A percentile compares a stretch with the other conserved stretches of the same genome.
phyloP scores from a whole-genome alignment of 2,113 vertebrate genomes.

The Toxotes jaculatrix region DNA sequence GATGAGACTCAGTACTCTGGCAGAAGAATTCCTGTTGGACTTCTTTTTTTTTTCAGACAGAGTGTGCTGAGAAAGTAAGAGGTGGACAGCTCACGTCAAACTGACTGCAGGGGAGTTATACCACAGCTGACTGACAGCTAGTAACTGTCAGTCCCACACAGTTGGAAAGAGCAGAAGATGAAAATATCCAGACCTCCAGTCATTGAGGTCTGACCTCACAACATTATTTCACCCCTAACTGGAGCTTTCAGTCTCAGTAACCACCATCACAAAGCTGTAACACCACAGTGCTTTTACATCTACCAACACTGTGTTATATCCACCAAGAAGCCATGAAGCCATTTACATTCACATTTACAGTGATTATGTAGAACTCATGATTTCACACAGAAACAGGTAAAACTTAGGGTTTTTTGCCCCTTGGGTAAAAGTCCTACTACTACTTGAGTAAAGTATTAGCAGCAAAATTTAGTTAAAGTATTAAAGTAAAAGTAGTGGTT shows the following conservation, averaged over 20 bases:
- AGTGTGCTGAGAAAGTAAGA: background rate
- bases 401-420: background rate
- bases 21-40: background rate
- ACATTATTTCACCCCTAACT: background rate
- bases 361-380: no score
- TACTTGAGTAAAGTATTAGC: no score
- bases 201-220: background rate
- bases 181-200: conserved; percentile 3
- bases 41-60: background rate
- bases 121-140: background rate
- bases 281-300: background rate
- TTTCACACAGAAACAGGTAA: background rate
- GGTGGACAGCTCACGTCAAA: no score
- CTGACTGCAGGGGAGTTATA: background rate
- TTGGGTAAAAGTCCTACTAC: no score
- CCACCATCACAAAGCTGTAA: background rate
- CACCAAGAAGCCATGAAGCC: background rate
- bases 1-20: background rate
- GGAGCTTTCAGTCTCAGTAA: background rate
- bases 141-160: conserved; percentile 11
- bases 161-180: conserved; percentile 26
- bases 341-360: no score
- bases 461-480: no score
- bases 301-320: background rate
- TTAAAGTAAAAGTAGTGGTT: no score